Evolutionary conservation across 2,888 invertebrate genomes (phyloP).

Genomic region (Nemurella pictetii): DNA sequence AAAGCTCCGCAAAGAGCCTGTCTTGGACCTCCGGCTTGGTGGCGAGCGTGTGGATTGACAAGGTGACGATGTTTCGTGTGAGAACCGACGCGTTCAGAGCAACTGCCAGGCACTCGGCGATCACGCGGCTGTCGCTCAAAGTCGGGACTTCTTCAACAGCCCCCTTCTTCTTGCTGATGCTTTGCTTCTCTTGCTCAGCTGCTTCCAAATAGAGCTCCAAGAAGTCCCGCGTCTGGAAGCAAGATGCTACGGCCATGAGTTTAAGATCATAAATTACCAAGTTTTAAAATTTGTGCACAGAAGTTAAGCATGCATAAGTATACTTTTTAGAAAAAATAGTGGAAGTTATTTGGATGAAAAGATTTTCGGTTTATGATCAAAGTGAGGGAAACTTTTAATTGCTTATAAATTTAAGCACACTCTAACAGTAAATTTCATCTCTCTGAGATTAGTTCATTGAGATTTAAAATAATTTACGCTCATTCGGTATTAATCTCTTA

Average conservation of each 20-base stretch:
- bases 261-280: neutral
- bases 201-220: conserved; percentile 41
- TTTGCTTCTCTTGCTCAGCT: conserved; percentile 40
- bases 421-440: neutral
- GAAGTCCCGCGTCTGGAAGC: conserved; percentile 41
- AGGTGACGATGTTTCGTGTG: conserved; percentile 35
- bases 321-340: neutral
- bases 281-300: neutral
- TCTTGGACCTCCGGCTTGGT: conserved; percentile 41
- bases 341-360: neutral
- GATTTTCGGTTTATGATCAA: neutral
- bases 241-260: neutral
- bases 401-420: neutral
- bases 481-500: too few relatives aligned
- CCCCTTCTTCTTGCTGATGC: conserved; percentile 38
- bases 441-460: neutral
- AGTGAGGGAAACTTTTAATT: neutral
- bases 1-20: conserved; percentile 37
- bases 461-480: too few relatives aligned
- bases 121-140: conserved; percentile 37
- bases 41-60: conserved; percentile 39
- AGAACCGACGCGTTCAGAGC: conserved; percentile 38
- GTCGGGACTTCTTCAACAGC: conserved; percentile 33
- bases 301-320: too few relatives aligned
- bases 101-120: conserved; percentile 39